Conservation (phyloP, 2,888 invertebrate species). For the Pedicia rivosa region DNA sequence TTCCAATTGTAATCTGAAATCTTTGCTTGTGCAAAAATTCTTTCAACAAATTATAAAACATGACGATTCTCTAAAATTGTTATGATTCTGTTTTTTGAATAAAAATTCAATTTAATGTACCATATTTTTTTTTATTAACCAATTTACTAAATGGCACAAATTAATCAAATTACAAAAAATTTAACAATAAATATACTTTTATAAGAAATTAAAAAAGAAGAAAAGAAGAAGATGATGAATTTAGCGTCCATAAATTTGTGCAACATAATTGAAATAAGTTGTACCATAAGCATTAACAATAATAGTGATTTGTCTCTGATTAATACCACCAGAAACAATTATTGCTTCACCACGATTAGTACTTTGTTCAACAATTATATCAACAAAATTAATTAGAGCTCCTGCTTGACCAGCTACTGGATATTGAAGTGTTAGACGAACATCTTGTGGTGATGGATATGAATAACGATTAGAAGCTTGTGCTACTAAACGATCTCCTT, state of each 20-base stretch:
- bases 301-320: slow-evolving; percentile 16
- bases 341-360: slow-evolving; percentile 18
- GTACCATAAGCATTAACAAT: slow-evolving; percentile 19
- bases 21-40: too few relatives aligned
- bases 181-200: too few relatives aligned
- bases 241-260: slow-evolving; percentile 2
- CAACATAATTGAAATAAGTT: background rate
- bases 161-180: too few relatives aligned
- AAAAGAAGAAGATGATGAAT: too few relatives aligned
- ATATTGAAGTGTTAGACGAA: slow-evolving; percentile 22
- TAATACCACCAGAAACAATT: slow-evolving; percentile 21
- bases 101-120: too few relatives aligned
- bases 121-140: too few relatives aligned
- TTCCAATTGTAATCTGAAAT: too few relatives aligned
- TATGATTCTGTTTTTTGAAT: too few relatives aligned
- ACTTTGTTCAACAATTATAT: slow-evolving; percentile 21
- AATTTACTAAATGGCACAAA: too few relatives aligned
- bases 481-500: slow-evolving; percentile 22
- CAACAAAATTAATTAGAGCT: slow-evolving; percentile 19
- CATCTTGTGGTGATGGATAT: slow-evolving; percentile 20
- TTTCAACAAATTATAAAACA: too few relatives aligned
- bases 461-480: slow-evolving; percentile 19
- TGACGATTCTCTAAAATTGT: too few relatives aligned
- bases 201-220: too few relatives aligned
- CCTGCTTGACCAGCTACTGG: slow-evolving; percentile 19